Evolutionary conservation across 2,797 vertebrate genomes (phyloP).

Genomic region (Vireo griseus): DNA sequence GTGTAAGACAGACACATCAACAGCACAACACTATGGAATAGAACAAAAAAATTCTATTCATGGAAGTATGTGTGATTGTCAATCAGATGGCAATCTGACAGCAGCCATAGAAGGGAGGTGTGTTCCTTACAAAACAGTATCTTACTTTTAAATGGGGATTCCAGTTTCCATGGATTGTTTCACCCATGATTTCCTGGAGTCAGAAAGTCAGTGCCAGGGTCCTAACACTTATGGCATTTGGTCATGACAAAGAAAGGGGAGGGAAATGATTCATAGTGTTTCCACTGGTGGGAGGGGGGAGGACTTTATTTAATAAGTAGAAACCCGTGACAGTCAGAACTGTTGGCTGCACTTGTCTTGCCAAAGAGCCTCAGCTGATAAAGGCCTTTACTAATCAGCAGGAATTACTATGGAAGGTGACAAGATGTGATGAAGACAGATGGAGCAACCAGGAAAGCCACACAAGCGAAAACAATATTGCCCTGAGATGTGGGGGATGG

Average conservation of each 20-base stretch:
- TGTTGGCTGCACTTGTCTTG: conserved; percentile 22
- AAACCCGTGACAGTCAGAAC: background rate
- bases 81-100: background rate
- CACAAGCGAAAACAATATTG: background rate
- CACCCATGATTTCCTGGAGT: conserved; percentile 26
- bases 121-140: background rate
- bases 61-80: background rate
- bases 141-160: background rate
- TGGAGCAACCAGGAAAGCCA: conserved; percentile 22
- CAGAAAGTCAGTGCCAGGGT: conserved; percentile 4
- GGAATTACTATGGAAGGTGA: conserved; percentile 47
- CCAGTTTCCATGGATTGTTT: conserved; percentile 55
- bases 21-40: background rate
- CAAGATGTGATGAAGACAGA: conserved; percentile 44
- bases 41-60: background rate
- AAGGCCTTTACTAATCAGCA: conserved; percentile 40
- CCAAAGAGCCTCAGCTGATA: conserved; percentile 15
- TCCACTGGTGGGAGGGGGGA: background rate
- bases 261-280: conserved; percentile 57
- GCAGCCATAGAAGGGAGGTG: background rate
- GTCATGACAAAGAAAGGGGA: conserved; percentile 48
- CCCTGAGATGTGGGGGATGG: background rate
- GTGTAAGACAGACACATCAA: background rate
- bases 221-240: conserved; percentile 25
- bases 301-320: background rate